These are phyloP conservation scores for Spongilla lacustris DNA, from an alignment of 37 sponge, comb jelly and placozoan species.

Conservation along the genomic window DNA sequence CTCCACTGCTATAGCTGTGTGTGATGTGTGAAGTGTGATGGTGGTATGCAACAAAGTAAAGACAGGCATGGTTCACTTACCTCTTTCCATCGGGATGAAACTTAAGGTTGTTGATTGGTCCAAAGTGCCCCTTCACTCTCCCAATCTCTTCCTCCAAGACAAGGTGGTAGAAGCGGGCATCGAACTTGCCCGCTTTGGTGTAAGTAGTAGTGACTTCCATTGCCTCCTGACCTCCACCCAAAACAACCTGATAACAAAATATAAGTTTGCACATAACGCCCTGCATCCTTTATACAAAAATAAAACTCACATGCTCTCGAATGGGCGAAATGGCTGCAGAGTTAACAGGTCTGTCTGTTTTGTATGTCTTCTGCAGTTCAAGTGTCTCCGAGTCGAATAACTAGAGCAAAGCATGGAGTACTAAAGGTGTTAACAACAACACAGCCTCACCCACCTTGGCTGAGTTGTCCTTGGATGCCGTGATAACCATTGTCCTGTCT, in stretches of 20 bases:
- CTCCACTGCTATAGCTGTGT: conserved; percentile 93
- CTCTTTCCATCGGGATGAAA: conserved; percentile 98
- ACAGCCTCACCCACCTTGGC: conserved; percentile 68
- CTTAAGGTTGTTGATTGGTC: conserved; percentile 95
- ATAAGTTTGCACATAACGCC: not conserved
- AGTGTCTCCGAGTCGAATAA: conserved; percentile 89
- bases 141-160: conserved; percentile 99
- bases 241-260: conserved; percentile 59
- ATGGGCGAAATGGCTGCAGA: conserved; percentile 94
- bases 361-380: conserved; percentile 82
- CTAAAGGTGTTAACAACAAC: too few species aligned
- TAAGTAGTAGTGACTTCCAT: conserved; percentile 96
- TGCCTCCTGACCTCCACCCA: conserved; percentile 99
- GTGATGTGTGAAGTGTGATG: not conserved
- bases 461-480: conserved; percentile 90
- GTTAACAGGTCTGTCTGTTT: conserved; percentile 96
- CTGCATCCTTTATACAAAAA: not conserved
- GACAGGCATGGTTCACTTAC: conserved; percentile 29
- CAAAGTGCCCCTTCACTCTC: conserved; percentile 99
- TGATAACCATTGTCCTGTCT: conserved; percentile 85
- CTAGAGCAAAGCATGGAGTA: too few species aligned
- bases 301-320: conserved; percentile 89
- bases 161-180: conserved; percentile 96
- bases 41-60: not conserved
- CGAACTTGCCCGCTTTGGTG: conserved; percentile 95